Conservation (phyloP, 2,113 vertebrate species). For the Pachypanchax playfairii region DNA sequence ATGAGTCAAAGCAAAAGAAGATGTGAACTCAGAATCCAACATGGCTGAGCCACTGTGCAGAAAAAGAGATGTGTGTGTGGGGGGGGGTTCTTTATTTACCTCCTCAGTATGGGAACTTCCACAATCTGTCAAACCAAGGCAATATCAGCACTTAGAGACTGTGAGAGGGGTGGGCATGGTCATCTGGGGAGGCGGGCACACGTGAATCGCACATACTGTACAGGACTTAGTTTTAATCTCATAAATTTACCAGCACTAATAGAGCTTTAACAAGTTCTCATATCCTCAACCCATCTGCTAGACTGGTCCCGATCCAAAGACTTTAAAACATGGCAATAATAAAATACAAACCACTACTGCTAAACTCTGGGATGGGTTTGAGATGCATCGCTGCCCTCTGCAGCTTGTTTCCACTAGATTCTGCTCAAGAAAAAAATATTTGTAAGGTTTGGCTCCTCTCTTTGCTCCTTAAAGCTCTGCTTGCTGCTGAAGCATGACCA, state of each 20-base stretch:
- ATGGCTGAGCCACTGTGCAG: slow-evolving; percentile 14
- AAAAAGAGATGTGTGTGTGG: slow-evolving; percentile 19
- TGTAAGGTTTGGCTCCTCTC: slow-evolving; percentile 25
- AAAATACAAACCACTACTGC: too few species aligned
- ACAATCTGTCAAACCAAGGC: slow-evolving; percentile 64
- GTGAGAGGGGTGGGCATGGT: neutral
- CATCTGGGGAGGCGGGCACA: slow-evolving; percentile 6
- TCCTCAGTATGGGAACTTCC: too few species aligned
- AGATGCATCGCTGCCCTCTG: neutral
- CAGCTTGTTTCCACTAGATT: slow-evolving; percentile 1
- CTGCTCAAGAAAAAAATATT: slow-evolving; percentile 14
- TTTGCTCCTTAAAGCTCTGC: neutral
- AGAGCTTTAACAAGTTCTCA: neutral
- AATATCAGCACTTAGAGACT: slow-evolving; percentile 57
- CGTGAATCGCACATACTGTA: slow-evolving; percentile 43
- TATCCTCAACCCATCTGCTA: neutral
- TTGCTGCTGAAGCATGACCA: slow-evolving; percentile 45
- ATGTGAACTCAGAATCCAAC: slow-evolving; percentile 46
- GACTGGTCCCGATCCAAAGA: neutral
- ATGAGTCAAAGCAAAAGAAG: slow-evolving; percentile 45
- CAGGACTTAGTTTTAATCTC: slow-evolving; percentile 23
- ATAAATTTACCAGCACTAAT: slow-evolving; percentile 7
- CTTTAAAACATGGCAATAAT: neutral
- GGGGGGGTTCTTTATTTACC: too few species aligned
- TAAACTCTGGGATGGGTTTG: too few species aligned